Percentiles rank a stretch among this genome's conserved stretches.
These are phyloP conservation scores for Sebastes jordani DNA, from an alignment of 2,797 vertebrate genomes.

Conservation along the genomic window DNA sequence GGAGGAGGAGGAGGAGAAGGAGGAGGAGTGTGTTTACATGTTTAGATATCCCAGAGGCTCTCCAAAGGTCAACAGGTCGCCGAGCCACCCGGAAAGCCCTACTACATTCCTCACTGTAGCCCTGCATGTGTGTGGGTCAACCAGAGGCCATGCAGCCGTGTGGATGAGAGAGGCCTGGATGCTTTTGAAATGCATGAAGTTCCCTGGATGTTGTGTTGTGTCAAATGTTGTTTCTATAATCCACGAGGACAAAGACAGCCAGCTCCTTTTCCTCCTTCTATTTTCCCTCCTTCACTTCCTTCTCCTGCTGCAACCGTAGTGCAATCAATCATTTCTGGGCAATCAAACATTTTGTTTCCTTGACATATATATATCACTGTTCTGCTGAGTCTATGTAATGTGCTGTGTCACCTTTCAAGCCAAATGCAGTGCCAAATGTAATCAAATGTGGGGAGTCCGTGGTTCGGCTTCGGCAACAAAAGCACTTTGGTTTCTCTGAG, in stretches of 20 bases:
- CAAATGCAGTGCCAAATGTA: no score
- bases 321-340: not conserved
- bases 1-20: not conserved
- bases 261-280: not conserved
- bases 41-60: constrained; percentile 87
- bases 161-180: constrained; percentile 18
- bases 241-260: not conserved
- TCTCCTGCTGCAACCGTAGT: not conserved
- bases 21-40: constrained; percentile 78
- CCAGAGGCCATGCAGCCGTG: constrained; percentile 37
- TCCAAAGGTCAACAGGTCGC: constrained; percentile 88
- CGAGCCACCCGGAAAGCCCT: constrained; percentile 65
- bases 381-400: not conserved
- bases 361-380: not conserved
- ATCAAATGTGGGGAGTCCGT: no score
- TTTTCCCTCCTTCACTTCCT: not conserved
- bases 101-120: constrained; percentile 72
- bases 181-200: constrained; percentile 39
- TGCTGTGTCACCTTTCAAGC: not conserved
- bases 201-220: constrained; percentile 1
- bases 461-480: no score
- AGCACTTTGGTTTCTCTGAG: no score
- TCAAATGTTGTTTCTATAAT: constrained; percentile 11
- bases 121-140: constrained; percentile 39
- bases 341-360: not conserved